Percentiles rank a stretch among this genome's conserved stretches.
Evolutionary conservation across 2,888 invertebrate genomes (phyloP).

Genomic region (Mimas tiliae): DNA sequence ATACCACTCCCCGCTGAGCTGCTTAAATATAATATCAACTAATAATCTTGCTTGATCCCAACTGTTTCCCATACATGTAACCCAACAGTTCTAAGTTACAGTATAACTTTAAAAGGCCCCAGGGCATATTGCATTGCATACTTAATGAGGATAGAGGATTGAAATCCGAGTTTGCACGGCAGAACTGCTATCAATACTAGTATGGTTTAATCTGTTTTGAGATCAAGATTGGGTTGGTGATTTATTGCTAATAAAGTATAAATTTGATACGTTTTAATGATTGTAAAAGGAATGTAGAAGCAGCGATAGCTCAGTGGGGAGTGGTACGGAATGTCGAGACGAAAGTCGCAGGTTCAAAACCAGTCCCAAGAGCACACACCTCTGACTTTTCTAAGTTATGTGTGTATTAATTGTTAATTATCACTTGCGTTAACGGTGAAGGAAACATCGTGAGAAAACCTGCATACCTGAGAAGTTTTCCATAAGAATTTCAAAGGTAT

Average conservation of each 20-base stretch:
- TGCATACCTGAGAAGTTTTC: too few species aligned
- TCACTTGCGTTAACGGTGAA: too few species aligned
- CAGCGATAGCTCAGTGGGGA: too few species aligned
- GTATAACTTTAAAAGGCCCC: constrained; percentile 25
- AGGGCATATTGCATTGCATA: constrained; percentile 40
- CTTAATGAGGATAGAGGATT: constrained; percentile 38
- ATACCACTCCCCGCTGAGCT: too few species aligned
- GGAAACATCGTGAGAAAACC: too few species aligned
- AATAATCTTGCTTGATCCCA: background rate
- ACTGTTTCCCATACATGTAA: background rate
- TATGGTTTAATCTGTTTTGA: background rate
- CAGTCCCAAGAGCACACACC: too few species aligned
- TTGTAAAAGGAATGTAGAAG: background rate
- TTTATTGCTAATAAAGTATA: background rate
- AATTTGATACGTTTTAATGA: background rate
- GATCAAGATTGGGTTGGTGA: background rate
- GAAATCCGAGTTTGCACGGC: constrained; percentile 33
- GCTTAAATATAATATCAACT: too few species aligned
- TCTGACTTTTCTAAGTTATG: too few species aligned
- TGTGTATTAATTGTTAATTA: too few species aligned
- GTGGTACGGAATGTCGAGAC: too few species aligned
- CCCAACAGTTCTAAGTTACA: background rate
- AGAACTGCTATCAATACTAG: constrained; percentile 21
- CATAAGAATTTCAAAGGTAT: too few species aligned
- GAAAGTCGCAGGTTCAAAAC: too few species aligned